Conservation (phyloP, 1,140 invertebrate genomes). For the Neodiprion fabricii region DNA sequence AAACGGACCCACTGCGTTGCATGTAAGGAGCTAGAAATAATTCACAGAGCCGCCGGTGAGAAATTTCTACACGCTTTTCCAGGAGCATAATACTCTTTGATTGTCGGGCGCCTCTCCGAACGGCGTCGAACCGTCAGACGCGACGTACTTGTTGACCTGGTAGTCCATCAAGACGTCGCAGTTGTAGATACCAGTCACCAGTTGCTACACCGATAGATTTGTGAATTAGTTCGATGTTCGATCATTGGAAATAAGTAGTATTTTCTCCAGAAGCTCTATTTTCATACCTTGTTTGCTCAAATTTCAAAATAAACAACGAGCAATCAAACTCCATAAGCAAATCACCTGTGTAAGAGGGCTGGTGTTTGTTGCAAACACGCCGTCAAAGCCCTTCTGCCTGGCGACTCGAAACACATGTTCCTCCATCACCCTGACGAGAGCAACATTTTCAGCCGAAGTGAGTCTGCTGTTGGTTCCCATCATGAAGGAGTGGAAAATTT, state of each 20-base stretch:
- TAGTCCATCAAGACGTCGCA: constrained; percentile 80
- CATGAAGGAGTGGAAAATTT: constrained; percentile 85
- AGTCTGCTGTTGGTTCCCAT: constrained; percentile 76
- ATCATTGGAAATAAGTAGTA: not conserved
- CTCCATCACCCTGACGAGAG: constrained; percentile 79
- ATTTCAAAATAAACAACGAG: too few species aligned
- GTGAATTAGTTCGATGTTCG: not conserved
- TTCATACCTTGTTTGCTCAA: too few species aligned
- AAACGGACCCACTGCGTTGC: too few species aligned
- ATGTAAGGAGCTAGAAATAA: too few species aligned
- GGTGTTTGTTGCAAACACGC: constrained; percentile 86
- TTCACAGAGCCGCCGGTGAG: not conserved
- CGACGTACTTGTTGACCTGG: constrained; percentile 80
- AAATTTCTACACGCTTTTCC: constrained; percentile 63
- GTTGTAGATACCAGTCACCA: constrained; percentile 79
- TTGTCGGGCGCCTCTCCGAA: constrained; percentile 77
- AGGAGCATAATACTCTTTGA: constrained; percentile 76
- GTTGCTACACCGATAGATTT: constrained; percentile 68
- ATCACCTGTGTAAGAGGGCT: constrained; percentile 81
- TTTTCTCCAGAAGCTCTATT: not conserved
- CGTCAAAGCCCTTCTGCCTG: constrained; percentile 68
- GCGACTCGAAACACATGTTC: constrained; percentile 73
- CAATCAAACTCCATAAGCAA: constrained; percentile 7
- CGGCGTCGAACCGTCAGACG: constrained; percentile 72
- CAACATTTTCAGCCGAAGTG: constrained; percentile 75